Conservation (phyloP, 2,113 vertebrate genomes). For the Lophotis ruficrista region DNA sequence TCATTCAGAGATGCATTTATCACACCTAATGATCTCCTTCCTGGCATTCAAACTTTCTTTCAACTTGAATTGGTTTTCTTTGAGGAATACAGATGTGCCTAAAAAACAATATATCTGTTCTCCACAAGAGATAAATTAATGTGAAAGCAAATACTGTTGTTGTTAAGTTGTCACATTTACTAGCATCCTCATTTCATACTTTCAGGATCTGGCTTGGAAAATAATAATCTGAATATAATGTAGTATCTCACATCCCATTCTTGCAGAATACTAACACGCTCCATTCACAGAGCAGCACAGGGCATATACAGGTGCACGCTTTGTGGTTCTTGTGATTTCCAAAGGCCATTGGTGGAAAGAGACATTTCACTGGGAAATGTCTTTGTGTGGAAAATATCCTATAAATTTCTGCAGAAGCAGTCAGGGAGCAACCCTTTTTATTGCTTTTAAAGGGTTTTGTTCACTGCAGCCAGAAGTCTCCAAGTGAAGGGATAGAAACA, state of each 20-base stretch:
- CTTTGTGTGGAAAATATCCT: background rate
- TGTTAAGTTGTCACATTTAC: slow-evolving; percentile 51
- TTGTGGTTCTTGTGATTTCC: background rate
- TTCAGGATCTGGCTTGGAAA: background rate
- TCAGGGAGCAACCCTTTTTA: background rate
- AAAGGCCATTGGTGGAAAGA: background rate
- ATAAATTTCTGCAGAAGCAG: slow-evolving; percentile 6
- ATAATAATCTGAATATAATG: background rate
- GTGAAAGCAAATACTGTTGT: slow-evolving; percentile 41
- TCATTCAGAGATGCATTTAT: background rate
- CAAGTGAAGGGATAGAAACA: background rate
- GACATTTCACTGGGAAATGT: background rate
- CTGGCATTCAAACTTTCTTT: background rate
- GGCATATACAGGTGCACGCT: background rate
- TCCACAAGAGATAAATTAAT: slow-evolving; percentile 42
- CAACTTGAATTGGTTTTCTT: slow-evolving; percentile 24
- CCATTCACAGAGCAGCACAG: background rate
- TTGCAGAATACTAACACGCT: background rate
- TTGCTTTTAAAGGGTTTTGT: slow-evolving; percentile 27
- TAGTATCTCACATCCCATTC: background rate
- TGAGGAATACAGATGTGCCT: slow-evolving; percentile 19
- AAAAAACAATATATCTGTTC: slow-evolving; percentile 16
- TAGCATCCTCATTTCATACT: slow-evolving; percentile 6
- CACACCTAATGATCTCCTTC: background rate
- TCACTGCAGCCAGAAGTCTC: background rate